Evolutionary conservation across 2,888 invertebrate genomes (phyloP).

Genomic region (Drosophila gaucha): DNA sequence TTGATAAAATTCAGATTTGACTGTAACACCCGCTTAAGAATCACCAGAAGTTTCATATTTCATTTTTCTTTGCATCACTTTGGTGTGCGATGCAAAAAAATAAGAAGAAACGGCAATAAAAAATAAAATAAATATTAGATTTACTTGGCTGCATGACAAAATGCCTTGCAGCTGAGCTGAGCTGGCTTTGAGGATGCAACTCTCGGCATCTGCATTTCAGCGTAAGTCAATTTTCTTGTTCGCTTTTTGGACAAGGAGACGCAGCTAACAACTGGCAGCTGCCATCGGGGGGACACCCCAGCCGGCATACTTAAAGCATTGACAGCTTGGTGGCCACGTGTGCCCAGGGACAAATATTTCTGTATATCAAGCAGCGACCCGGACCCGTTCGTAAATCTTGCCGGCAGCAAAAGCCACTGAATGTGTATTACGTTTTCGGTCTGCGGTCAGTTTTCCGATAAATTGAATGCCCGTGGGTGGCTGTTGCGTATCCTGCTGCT

Average conservation of each 20-base stretch:
- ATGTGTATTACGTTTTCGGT: conserved; percentile 57
- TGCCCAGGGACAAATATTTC: conserved; percentile 40
- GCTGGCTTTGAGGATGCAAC: conserved; percentile 9
- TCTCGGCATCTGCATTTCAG: conserved; percentile 27
- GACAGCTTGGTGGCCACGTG: conserved; percentile 18
- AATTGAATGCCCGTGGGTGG: conserved; percentile 56
- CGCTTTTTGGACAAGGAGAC: conserved; percentile 23
- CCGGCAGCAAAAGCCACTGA: conserved; percentile 44
- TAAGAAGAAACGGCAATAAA: background rate
- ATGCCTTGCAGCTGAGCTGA: conserved; percentile 34
- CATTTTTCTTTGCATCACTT: background rate
- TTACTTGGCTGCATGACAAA: conserved; percentile 27
- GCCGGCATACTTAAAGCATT: background rate
- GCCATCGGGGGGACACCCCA: conserved; percentile 8
- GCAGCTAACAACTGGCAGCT: conserved; percentile 25
- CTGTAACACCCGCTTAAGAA: conserved; percentile 9
- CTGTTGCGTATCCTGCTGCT: conserved; percentile 18
- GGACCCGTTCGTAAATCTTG: conserved; percentile 50
- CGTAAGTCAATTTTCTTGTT: conserved; percentile 50
- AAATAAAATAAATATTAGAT: conserved; percentile 39
- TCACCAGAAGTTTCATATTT: background rate
- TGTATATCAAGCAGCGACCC: conserved; percentile 43
- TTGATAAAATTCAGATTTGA: conserved; percentile 17
- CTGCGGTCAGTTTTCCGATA: conserved; percentile 65
- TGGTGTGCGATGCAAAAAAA: background rate